Evolutionary conservation across 2,113 vertebrate species (phyloP), one percentile per base, ranked within the genome.

Genomic region (Bubo scandiacus): DNA sequence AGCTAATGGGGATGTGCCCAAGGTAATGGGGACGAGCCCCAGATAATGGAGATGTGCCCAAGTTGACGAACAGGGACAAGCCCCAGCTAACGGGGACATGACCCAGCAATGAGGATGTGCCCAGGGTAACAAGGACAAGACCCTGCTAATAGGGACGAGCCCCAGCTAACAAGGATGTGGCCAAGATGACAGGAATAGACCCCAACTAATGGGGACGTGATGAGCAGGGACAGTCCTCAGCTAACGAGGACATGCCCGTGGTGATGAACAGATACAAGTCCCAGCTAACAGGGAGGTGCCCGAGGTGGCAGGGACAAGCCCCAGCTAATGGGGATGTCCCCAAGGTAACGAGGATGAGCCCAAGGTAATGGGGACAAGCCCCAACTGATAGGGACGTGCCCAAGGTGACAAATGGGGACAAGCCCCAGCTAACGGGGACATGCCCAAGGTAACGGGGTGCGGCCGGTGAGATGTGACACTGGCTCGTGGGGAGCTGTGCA

Each of bases 281-380:
- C 14, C 5, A 2, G 8, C 7, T 29, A 38, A 38, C 1, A 3
- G 52, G 72, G 14, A 14, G 19, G 32, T 15, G 36, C 25, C 15
- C 26, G 20, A 5, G 29, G 62, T 57, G 9, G 45, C 5, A 7
- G 25, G 26, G 27, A 25, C 10, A 5, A 25, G 81, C 3, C 34
- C 26, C 2, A 11, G n/a, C 10, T 32, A 15, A 40, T 0, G 3
- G n/a, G 27, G 7, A 43, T 0, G 8, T 15, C 27, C 27, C n/a
- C 49, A 29, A 12, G 19, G 36, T 21, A 43, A 29, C 0, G 2
- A 14, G 42, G 2, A 11, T 1, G 4, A 9, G 32, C 7, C 25
- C 20, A 30, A 18, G 10, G 40, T 13, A 26, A 45, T 3, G 3
- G 13, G 40, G 70, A 43, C 2, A 1, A 36, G 36, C 22, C 15